Conservation (phyloP, 2,113 vertebrate genomes). For the Chrysochloris asiatica region DNA sequence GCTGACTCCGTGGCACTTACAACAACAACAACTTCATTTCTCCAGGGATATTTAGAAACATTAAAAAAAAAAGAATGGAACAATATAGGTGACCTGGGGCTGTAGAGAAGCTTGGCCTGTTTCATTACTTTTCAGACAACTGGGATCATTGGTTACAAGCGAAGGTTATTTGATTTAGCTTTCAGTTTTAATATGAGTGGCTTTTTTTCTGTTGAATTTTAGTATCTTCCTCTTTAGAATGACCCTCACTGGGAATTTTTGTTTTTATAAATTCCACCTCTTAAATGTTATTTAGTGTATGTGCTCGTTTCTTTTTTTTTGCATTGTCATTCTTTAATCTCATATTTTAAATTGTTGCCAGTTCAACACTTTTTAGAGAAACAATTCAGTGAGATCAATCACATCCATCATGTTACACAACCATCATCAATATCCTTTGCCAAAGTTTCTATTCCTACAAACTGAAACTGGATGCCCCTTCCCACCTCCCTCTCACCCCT, state of each 20-base stretch:
- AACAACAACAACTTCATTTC: conserved; percentile 71
- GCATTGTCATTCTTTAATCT: not conserved
- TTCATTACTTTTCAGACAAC: conserved; percentile 67
- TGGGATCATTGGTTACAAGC: conserved; percentile 66
- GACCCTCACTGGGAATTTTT: conserved; percentile 27
- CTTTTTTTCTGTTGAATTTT: not conserved
- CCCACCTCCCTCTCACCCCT: not conserved
- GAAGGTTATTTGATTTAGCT: conserved; percentile 74
- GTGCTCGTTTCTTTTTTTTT: not conserved
- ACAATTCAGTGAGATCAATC: not conserved
- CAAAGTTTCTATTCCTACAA: not conserved
- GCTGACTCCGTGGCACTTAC: no score
- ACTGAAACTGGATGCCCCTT: not conserved
- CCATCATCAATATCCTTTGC: not conserved
- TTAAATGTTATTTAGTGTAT: not conserved
- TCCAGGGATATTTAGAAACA: conserved; percentile 60
- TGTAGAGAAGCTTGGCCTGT: conserved; percentile 15
- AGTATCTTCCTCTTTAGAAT: conserved; percentile 12
- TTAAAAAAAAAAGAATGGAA: conserved; percentile 12
- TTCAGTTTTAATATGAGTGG: conserved; percentile 56
- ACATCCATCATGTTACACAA: not conserved
- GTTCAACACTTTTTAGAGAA: not conserved
- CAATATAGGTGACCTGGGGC: conserved; percentile 40
- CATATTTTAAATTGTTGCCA: not conserved
- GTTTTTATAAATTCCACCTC: not conserved